These are phyloP conservation scores for Trichomycterus rosablanca DNA, from an alignment of 2,113 vertebrate species.

Conservation along the genomic window DNA sequence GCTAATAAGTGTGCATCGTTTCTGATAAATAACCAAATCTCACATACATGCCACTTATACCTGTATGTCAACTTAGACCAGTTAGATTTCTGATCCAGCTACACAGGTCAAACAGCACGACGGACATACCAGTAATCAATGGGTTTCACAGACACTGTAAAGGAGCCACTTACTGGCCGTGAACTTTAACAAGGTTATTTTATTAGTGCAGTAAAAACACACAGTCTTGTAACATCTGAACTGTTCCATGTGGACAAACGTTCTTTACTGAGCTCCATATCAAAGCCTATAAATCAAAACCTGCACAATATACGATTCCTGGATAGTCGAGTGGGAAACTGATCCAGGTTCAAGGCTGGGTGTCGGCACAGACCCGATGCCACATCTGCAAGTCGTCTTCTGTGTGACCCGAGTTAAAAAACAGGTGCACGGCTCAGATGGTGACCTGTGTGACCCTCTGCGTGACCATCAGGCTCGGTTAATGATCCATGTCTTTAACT, in stretches of 20 bases:
- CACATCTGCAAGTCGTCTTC: no score
- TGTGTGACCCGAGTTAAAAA: no score
- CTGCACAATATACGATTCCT: neutral
- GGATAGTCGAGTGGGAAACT: constrained; percentile 25
- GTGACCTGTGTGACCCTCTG: constrained; percentile 35
- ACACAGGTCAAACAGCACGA: no score
- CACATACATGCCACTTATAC: no score
- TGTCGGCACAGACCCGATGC: neutral
- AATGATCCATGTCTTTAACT: no score
- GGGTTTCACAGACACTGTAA: constrained; percentile 29
- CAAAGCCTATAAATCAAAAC: constrained; percentile 51
- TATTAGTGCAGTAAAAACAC: constrained; percentile 34
- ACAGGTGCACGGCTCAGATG: constrained; percentile 56
- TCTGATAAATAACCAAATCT: no score
- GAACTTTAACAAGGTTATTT: constrained; percentile 13
- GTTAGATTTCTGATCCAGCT: constrained; percentile 36
- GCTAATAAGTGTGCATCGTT: no score
- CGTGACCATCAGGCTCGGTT: constrained; percentile 44
- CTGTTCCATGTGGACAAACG: constrained; percentile 39
- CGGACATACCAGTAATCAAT: no score
- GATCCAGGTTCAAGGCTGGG: constrained; percentile 19
- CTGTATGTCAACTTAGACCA: no score
- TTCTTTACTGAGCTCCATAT: constrained; percentile 40
- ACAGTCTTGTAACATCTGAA: no score
- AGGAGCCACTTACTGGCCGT: constrained; percentile 19